phyloP scores from a whole-genome alignment of 2,113 vertebrate species.

The Prinia subflava region DNA sequence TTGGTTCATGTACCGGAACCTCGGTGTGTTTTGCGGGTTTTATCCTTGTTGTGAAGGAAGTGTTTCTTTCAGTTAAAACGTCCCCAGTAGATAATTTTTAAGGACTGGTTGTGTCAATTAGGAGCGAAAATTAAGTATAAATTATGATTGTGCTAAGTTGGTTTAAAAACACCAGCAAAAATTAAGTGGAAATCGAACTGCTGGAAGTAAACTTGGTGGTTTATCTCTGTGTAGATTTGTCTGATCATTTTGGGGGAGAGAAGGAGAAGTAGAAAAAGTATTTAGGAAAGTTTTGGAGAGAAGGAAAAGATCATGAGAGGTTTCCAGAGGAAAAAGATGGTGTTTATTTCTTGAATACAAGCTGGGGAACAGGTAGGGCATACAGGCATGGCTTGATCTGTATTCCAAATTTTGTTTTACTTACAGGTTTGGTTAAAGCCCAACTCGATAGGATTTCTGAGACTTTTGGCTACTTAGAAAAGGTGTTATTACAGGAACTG shows the following conservation, averaged over 20 bases:
- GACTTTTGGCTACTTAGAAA: background rate
- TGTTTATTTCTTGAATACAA: background rate
- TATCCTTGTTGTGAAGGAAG: too few species aligned
- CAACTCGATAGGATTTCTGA: background rate
- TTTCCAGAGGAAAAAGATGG: background rate
- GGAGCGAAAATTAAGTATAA: background rate
- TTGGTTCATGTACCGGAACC: fast-evolving
- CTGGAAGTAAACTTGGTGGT: background rate
- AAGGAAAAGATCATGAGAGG: too few species aligned
- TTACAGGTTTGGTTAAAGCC: background rate
- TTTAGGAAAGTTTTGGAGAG: background rate
- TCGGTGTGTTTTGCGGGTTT: fast-evolving
- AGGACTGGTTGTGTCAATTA: background rate
- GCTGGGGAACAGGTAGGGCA: background rate
- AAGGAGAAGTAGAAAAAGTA: background rate
- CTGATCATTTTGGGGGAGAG: background rate
- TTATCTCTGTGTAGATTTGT: background rate
- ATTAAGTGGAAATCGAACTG: background rate
- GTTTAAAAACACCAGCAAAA: background rate
- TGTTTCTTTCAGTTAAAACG: background rate
- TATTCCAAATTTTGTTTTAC: fast-evolving
- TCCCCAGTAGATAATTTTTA: background rate
- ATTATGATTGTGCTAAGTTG: background rate
- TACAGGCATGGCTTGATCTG: fast-evolving
- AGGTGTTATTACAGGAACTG: fast-evolving